Base-by-base conservation (phyloP, 2,113 vertebrate genomes). In the Verasper variegatus region DNA sequence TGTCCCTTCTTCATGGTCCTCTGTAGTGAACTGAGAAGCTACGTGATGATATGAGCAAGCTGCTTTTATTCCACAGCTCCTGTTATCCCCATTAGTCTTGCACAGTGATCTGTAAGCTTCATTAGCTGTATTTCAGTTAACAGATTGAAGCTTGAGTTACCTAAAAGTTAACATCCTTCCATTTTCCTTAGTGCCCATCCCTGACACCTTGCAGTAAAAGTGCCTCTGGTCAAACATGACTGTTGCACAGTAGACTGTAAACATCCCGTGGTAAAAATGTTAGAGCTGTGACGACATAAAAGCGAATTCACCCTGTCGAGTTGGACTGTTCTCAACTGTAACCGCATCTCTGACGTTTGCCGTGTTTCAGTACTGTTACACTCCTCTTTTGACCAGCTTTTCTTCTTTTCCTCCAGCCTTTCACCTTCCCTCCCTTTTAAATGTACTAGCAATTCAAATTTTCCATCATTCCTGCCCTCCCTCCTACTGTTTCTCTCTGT, bases 1-100 rank as follows among this genome's bases (percentile, higher is more conserved):
- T 51, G 10, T 45, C 37, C 69, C 56, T 76, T 74, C 45, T 62
- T 75, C n/a, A 35, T 73, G 55, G 59, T 72, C 47, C 70, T 80
- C 69, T 77, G 56, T 65, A 35, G 65, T 82, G 58, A 81, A 5
- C 31, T 61, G 15, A 63, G 60, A 78, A 21, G 40, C 55, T 61
- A 24, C 59, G 3, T 59, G 26, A 47, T 54, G 68, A 24, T 49
- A 21, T 71, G 40, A 67, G 31, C 31, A 31, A 31, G 45, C 20
- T 60, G 35, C 6, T 60, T 81, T 64, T 61, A 9, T 75, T 24
- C 47, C 21, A 27, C 10, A 78, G 58, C 18, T 67, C 12, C 35
- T 70, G 2, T 54, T 56, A 23, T 21, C 12, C 20, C 15, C 26
- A 66, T 66, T 64, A 18, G 42, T 82, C 9, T 21, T 55, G 23